Evolutionary conservation across 2,113 vertebrate genomes (phyloP).

Genomic region (Circaetus cinerascens): DNA sequence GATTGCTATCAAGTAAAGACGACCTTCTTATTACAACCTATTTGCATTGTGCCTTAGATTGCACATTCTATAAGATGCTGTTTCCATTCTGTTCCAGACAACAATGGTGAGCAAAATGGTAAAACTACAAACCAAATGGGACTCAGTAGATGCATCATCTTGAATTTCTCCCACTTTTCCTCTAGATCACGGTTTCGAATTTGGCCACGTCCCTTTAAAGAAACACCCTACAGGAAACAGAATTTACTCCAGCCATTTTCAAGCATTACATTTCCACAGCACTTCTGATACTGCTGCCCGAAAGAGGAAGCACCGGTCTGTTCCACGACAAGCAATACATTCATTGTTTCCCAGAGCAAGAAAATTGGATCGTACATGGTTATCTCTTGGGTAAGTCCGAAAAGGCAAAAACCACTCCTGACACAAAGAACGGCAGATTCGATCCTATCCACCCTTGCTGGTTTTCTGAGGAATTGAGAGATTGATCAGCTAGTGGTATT

Average conservation of each 20-base stretch:
- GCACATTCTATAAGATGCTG: conserved; percentile 1
- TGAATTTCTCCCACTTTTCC: background rate
- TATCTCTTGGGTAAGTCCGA: background rate
- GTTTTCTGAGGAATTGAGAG: background rate
- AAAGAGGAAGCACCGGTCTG: background rate
- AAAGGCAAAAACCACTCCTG: background rate
- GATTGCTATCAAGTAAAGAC: conserved; percentile 41
- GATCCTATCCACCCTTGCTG: background rate
- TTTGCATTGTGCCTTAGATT: conserved; percentile 22
- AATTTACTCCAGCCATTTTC: conserved; percentile 28
- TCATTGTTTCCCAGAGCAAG: background rate
- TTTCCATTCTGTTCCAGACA: conserved; percentile 46
- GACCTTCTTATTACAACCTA: background rate
- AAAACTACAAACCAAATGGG: background rate
- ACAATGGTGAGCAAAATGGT: background rate
- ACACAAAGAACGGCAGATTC: background rate
- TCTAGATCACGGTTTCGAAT: background rate
- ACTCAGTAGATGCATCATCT: background rate
- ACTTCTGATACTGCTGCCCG: background rate
- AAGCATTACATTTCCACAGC: conserved; percentile 15
- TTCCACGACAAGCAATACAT: background rate
- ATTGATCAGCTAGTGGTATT: background rate
- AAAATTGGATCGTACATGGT: background rate
- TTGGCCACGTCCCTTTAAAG: background rate
- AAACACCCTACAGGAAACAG: background rate